These are phyloP conservation scores for Alfaro cultratus DNA, from an alignment of 2,797 vertebrate species.

Conservation along the genomic window DNA sequence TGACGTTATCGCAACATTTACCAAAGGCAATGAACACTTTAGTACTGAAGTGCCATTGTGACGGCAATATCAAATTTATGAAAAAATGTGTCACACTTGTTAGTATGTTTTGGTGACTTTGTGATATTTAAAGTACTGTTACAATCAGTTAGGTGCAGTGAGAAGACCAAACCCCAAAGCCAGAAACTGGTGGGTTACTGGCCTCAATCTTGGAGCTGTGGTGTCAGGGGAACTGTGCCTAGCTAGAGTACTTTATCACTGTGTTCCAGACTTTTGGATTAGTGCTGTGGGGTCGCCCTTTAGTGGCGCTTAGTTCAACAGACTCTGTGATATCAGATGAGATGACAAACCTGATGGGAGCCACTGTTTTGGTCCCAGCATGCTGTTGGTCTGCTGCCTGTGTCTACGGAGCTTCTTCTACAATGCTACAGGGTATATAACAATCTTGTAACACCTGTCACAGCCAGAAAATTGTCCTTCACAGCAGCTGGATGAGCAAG, in stretches of 20 bases:
- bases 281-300: slow-evolving; percentile 30
- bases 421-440: slow-evolving; percentile 46
- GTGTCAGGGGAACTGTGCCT: slow-evolving; percentile 24
- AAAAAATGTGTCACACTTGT: background rate
- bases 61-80: background rate
- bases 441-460: slow-evolving; percentile 70
- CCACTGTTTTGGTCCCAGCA: slow-evolving; percentile 56
- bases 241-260: slow-evolving; percentile 36
- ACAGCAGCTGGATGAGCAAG: slow-evolving; percentile 61
- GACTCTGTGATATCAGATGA: slow-evolving; percentile 47
- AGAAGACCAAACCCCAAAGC: slow-evolving; percentile 8
- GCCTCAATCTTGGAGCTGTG: slow-evolving; percentile 19
- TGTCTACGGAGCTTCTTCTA: slow-evolving; percentile 40
- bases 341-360: slow-evolving; percentile 61
- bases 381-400: slow-evolving; percentile 44
- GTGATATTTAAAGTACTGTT: background rate
- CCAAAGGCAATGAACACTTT: background rate
- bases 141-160: background rate
- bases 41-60: no score
- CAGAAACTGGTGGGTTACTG: slow-evolving; percentile 9
- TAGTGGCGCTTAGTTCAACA: slow-evolving; percentile 33
- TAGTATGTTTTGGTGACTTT: background rate
- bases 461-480: slow-evolving; percentile 58
- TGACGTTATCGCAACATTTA: background rate
- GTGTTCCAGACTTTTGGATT: slow-evolving; percentile 31